A percentile compares a stretch with the other conserved stretches of the same genome.
These are phyloP conservation scores for Heteromurus nitidus DNA, from an alignment of 2,888 invertebrate genomes.

Conservation along the genomic window DNA sequence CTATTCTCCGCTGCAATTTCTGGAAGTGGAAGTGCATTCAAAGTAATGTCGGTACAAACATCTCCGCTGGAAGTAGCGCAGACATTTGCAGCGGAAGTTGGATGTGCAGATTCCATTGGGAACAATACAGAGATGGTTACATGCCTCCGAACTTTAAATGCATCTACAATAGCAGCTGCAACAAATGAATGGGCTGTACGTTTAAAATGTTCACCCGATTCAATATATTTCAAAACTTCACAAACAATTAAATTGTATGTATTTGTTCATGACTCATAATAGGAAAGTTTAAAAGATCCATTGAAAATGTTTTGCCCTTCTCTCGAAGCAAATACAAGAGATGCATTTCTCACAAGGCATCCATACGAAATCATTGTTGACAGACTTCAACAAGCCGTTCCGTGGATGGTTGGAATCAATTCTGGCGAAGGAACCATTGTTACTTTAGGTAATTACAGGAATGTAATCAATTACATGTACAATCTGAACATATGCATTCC, in stretches of 20 bases:
- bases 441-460: neutral
- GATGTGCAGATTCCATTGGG: neutral
- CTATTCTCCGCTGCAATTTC: conserved; percentile 45
- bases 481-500: neutral
- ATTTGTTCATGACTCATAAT: too few relatives aligned
- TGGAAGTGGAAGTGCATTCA: conserved; percentile 47
- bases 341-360: conserved; percentile 28
- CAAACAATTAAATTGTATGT: too few relatives aligned
- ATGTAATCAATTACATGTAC: too few relatives aligned
- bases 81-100: conserved; percentile 16
- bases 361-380: conserved; percentile 24
- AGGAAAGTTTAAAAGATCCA: conserved; percentile 43
- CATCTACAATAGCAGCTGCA: conserved; percentile 1
- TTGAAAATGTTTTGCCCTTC: conserved; percentile 26
- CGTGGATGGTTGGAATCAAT: conserved; percentile 42
- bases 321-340: neutral
- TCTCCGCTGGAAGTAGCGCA: conserved; percentile 5
- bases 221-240: too few relatives aligned
- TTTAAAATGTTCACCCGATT: too few relatives aligned
- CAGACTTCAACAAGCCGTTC: conserved; percentile 17
- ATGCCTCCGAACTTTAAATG: conserved; percentile 19
- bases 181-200: too few relatives aligned
- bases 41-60: conserved; percentile 19
- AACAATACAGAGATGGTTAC: conserved; percentile 23
- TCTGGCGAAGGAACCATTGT: conserved; percentile 17